Conservation (phyloP, 2,113 vertebrate species). For the Aphelocoma coerulescens region DNA sequence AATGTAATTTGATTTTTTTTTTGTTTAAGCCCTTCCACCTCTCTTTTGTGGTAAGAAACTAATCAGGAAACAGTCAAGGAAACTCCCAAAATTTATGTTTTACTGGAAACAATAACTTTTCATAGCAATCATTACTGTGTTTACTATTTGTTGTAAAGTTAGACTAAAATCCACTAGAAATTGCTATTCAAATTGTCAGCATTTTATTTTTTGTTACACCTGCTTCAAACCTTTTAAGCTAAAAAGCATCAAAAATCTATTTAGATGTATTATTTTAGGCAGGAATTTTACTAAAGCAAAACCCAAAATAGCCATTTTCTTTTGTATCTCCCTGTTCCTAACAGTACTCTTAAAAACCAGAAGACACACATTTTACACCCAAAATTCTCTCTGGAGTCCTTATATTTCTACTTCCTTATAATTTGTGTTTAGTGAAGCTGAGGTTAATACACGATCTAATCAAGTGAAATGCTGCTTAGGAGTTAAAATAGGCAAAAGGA, state of each 20-base stretch:
- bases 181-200: not conserved
- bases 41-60: not conserved
- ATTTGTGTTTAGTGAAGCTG: not conserved
- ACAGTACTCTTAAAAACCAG: not conserved
- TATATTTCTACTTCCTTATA: not conserved
- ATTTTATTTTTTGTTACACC: not conserved
- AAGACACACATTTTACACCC: not conserved
- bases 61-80: not conserved
- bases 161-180: not conserved
- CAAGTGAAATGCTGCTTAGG: not conserved
- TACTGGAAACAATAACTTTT: not conserved
- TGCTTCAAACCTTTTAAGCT: not conserved
- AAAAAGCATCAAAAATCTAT: not conserved
- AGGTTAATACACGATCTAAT: not conserved
- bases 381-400: not conserved
- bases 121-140: not conserved
- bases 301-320: not conserved
- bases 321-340: not conserved
- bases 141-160: not conserved
- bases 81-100: not conserved
- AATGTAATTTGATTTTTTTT: not conserved
- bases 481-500: not conserved
- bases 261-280: not conserved
- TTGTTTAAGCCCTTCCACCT: not conserved
- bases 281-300: not conserved